Conservation (phyloP, 2,113 vertebrate genomes). For the Poeciliopsis occidentalis region DNA sequence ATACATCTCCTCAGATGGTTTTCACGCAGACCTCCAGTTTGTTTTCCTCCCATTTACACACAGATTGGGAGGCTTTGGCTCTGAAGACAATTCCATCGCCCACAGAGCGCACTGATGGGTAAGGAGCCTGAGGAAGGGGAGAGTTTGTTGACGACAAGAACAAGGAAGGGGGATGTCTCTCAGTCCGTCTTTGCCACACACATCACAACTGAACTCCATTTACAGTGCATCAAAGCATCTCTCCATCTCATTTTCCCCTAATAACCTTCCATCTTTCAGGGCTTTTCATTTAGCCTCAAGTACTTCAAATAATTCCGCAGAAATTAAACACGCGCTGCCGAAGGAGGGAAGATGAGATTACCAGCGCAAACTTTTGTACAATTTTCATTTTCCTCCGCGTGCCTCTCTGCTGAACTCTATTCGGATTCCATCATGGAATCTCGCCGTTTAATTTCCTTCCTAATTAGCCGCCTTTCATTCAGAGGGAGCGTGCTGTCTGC, state of each 20-base stretch:
- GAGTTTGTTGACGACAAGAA: not conserved
- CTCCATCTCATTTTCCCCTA: constrained; percentile 28
- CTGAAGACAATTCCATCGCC: constrained; percentile 32
- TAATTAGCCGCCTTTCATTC: constrained; percentile 69
- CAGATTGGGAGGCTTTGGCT: constrained; percentile 22
- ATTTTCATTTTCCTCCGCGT: constrained; percentile 34
- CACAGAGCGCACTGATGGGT: not conserved
- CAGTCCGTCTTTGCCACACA: not conserved
- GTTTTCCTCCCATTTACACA: constrained; percentile 36
- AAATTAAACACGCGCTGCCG: not conserved
- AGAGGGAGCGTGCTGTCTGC: constrained; percentile 28
- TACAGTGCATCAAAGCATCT: constrained; percentile 24
- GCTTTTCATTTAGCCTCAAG: constrained; percentile 34
- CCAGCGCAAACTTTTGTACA: not conserved
- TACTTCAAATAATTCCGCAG: not conserved
- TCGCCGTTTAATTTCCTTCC: constrained; percentile 59
- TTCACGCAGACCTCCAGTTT: constrained; percentile 19
- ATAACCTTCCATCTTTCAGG: constrained; percentile 22
- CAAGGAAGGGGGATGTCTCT: not conserved
- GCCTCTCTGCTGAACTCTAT: constrained; percentile 49
- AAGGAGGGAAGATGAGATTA: not conserved
- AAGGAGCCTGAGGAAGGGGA: not conserved
- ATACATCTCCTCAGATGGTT: not conserved
- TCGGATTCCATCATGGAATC: constrained; percentile 58
- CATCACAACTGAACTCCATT: constrained; percentile 11